Base-by-base conservation (phyloP, 1,140 invertebrate species). In the Macrotrachela quadricornifera region DNA sequence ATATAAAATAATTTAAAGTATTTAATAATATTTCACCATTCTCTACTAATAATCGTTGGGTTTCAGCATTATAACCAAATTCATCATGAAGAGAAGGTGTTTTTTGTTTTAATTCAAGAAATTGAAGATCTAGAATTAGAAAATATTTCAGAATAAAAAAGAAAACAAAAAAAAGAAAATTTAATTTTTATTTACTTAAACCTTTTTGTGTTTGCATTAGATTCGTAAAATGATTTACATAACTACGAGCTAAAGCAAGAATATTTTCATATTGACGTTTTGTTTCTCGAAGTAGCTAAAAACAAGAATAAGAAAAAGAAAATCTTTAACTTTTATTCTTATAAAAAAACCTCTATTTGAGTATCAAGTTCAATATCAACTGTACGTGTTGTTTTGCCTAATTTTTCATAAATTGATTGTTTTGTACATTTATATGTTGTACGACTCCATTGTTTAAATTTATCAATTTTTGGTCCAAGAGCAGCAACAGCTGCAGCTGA, bases 401-500 rank as follows among this genome's bases (percentile, higher is more conserved):
- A 72, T 70, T 85, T 88, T 67, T 94, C 87, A 62, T 87, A 84
- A 69, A 95, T 79, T 44, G 90, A 74, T 67, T 95, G 88, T 59
- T 83, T 83, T 0, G 87, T 92, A 64, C 86, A 94, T 70, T 94
- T 94, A 64, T 90, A 94, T 1, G 88, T 92, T 51, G 86, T 90
- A 63, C 92, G 83, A 62, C 85, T 85, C 90, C 90, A 95, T 63
- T 84, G 85, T 66, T 84, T 85, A 42, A 94, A 73, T 40, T 80
- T 79, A 66, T 92, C 87, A 64, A 94, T 57, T 61, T 66, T 70
- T 17, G 63, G 21, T 4, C 21, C 21, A 30, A 30, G 3, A 30
- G 21, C 21, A 30, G 21, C 21, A 30, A 30, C 21, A 8, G 21
- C 21, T 30, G 21, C 21, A 30, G 21, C 21, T 4, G 21, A 30